These are phyloP conservation scores for Halcyon smyrnensis DNA, from an alignment of 2,797 vertebrate species.

Conservation along the genomic window DNA sequence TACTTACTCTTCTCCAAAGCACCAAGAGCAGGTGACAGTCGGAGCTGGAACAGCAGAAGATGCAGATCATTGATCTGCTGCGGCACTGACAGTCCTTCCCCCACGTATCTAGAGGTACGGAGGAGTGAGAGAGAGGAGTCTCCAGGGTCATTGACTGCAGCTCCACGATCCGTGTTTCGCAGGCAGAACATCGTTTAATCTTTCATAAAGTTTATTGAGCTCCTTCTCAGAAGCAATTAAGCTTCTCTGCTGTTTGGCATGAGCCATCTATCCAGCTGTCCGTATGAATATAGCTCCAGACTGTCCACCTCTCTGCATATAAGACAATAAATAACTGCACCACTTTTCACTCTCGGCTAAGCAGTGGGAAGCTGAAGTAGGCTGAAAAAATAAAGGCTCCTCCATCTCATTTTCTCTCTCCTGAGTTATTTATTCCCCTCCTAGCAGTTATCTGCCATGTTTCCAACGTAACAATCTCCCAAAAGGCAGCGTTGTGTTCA, in stretches of 20 bases:
- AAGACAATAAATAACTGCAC: neutral
- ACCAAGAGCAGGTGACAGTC: neutral
- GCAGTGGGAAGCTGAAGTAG: neutral
- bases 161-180: rapidly evolving
- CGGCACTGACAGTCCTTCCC: neutral
- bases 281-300: neutral
- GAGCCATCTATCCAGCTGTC: neutral
- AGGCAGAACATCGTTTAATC: neutral
- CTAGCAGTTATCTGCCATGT: neutral
- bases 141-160: neutral
- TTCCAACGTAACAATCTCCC: neutral
- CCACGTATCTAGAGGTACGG: rapidly evolving
- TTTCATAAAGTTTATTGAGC: neutral
- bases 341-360: neutral
- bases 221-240: neutral
- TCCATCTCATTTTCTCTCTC: neutral
- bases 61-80: neutral
- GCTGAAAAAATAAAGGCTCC: neutral
- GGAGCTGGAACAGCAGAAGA: neutral
- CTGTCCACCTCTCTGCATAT: neutral
- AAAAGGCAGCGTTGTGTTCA: neutral
- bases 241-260: neutral
- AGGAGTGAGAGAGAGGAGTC: neutral
- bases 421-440: neutral
- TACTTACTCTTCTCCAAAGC: neutral